Evolutionary conservation across 2,797 vertebrate genomes (phyloP), one percentile per base, ranked within the genome.

Genomic region (Rhabdomys pumilio): DNA sequence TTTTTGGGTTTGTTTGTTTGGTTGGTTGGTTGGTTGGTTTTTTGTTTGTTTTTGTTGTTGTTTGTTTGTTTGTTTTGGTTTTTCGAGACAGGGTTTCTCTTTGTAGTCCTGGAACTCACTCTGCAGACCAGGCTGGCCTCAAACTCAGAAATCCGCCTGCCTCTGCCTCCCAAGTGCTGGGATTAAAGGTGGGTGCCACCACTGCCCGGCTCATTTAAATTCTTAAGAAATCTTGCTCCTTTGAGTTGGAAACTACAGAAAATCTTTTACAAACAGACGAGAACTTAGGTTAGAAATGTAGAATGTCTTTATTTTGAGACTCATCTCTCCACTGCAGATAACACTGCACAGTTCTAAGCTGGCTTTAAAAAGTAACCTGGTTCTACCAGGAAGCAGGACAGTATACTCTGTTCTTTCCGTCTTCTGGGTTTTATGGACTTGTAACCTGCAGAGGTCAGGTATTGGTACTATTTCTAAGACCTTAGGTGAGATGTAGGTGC

Each of bases 181-280:
- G 50, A 50, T 50, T 50, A 50, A 50, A 50, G 50, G 50, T 8
- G 50, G 10, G 50, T 1, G 50, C 50, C 50, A 50, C 50, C 50
- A 50, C 50, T 50, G 50, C 50, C 50, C 8, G 9, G 50, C 50
- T 50, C 92, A 41, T 34, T 91, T 84, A 44, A 73, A 72, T 15
- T 19, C 12, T 79, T 75, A n/a, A 22, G 90, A 90, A 94, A 53
- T 50, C 31, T 92, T 96, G 65, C 57, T 67, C 90, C 93, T 97
- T 81, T 55, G 86, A 95, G 26, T 93, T 84, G 38, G 61, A 67
- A 55, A 34, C 75, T 61, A 59, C 26, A 76, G 59, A 79, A 67
- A 41, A 57, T 55, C 11, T 69, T 73, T 8, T 91, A 38, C 91
- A 69, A 86, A 55, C 57, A 50, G 41, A 85, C 29, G 63, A 34